A percentile compares a stretch with the other conserved stretches of the same genome.
phyloP scores from a whole-genome alignment of 2,888 invertebrate genomes.

The Drymonia ruficornis region DNA sequence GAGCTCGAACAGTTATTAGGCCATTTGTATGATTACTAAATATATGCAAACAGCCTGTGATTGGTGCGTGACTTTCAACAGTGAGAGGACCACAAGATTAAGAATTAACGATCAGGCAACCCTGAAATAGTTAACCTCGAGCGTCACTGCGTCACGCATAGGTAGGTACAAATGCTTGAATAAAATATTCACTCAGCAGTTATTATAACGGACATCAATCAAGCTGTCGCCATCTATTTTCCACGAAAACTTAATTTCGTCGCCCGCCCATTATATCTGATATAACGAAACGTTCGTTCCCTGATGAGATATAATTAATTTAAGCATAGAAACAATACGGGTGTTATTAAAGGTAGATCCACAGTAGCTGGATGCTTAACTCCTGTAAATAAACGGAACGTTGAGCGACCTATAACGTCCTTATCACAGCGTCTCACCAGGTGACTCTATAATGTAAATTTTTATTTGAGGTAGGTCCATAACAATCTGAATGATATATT shows the following conservation, averaged over 20 bases:
- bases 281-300: slow-evolving; percentile 44
- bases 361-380: slow-evolving; percentile 17
- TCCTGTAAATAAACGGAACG: slow-evolving; percentile 17
- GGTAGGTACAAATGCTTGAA: slow-evolving; percentile 57
- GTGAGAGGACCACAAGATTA: slow-evolving; percentile 64
- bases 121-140: slow-evolving; percentile 73
- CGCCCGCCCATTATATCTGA: slow-evolving; percentile 51
- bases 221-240: slow-evolving; percentile 72
- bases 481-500: too few relatives aligned
- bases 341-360: slow-evolving; percentile 28
- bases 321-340: slow-evolving; percentile 36
- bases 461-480: too few relatives aligned
- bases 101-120: slow-evolving; percentile 66
- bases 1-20: slow-evolving; percentile 9
- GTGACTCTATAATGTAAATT: not conserved
- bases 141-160: slow-evolving; percentile 69
- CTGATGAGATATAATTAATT: slow-evolving; percentile 48
- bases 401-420: slow-evolving; percentile 15
- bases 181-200: slow-evolving; percentile 75
- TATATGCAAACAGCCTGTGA: slow-evolving; percentile 50
- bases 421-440: not conserved
- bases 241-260: slow-evolving; percentile 72
- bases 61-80: slow-evolving; percentile 63
- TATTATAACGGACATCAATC: slow-evolving; percentile 76
- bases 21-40: slow-evolving; percentile 24